Evolutionary conservation across 2,113 vertebrate species (phyloP), one percentile per base, ranked within the genome.

Genomic region (Brachyistius frenatus): DNA sequence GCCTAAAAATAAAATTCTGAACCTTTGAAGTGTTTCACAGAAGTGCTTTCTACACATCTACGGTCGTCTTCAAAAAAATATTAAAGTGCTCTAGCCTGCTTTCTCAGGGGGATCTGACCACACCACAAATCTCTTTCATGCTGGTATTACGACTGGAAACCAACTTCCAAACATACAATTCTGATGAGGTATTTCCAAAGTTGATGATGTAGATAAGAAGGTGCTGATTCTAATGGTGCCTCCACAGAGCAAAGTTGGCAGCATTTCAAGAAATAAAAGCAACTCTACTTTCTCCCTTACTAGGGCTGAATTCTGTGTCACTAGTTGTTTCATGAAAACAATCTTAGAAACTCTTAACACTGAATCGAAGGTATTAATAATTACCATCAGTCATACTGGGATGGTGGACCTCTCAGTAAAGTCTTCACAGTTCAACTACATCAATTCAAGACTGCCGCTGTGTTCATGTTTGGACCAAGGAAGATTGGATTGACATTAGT

Each of bases 401-500:
- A 44, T 44, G 10, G 13, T 11, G 3, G n/a, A 63, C 54, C n/a
- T 57, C 44, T 49, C 47, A 57, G 47, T 37, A 10, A 72, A 64
- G 73, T 55, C 15, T 57, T 76, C 44, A 41, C 70, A 73, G 39
- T 54, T 71, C 33, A 64, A 30, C 57, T 47, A 57, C 54, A 64
- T 71, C 47, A 63, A 7, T 73, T 49, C 30, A 53, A 30, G 70
- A 33, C 37, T 54, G 11, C 33, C 33, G 62, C 60, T 73, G 66
- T 73, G 53, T 57, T 70, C 58, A 71, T 74, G 73, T 87, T 83
- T 77, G 69, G 50, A 78, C 67, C 74, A 65, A 54, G 76, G 71
- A 73, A 69, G 60, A 83, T 70, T 78, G 86, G 63, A 84, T 57
- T 88, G 88, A 81, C 74, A 85, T 88, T 80, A 88, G 85, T 81